These are phyloP conservation scores for Ylistrum balloti DNA, from an alignment of 1,140 invertebrate species.

Conservation along the genomic window DNA sequence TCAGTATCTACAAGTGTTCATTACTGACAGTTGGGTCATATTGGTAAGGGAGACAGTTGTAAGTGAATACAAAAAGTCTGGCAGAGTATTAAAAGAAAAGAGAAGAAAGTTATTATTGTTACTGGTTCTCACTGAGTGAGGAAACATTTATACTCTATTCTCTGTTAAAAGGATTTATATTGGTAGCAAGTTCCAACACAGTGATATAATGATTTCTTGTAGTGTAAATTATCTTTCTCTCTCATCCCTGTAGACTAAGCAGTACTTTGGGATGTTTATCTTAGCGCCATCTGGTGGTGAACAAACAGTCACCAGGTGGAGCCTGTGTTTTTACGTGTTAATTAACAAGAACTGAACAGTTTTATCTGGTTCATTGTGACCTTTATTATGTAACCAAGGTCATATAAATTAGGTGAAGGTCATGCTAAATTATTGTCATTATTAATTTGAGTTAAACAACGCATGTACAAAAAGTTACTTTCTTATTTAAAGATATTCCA, in stretches of 20 bases:
- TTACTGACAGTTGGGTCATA: too few species aligned
- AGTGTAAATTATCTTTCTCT: not conserved
- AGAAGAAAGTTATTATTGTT: too few species aligned
- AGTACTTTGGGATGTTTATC: not conserved
- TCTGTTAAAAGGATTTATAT: not conserved
- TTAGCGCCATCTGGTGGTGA: not conserved
- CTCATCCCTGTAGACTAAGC: slow-evolving; percentile 25
- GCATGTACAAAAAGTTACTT: too few species aligned
- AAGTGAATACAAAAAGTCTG: too few species aligned
- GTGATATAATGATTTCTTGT: not conserved
- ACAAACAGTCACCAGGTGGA: not conserved
- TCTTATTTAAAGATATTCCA: too few species aligned
- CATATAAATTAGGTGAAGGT: not conserved
- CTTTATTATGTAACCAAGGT: not conserved
- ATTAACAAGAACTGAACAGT: not conserved
- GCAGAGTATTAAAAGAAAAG: too few species aligned
- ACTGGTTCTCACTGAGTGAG: too few species aligned
- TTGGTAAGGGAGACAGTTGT: too few species aligned
- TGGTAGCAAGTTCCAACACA: not conserved
- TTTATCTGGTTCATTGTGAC: not conserved
- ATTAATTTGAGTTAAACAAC: too few species aligned
- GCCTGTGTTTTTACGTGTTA: not conserved
- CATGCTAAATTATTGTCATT: too few species aligned
- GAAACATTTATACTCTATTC: not conserved
- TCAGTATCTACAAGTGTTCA: too few species aligned